Evolutionary conservation across 2,888 invertebrate genomes (phyloP).

Genomic region (Caenorhabditis drosophilae): DNA sequence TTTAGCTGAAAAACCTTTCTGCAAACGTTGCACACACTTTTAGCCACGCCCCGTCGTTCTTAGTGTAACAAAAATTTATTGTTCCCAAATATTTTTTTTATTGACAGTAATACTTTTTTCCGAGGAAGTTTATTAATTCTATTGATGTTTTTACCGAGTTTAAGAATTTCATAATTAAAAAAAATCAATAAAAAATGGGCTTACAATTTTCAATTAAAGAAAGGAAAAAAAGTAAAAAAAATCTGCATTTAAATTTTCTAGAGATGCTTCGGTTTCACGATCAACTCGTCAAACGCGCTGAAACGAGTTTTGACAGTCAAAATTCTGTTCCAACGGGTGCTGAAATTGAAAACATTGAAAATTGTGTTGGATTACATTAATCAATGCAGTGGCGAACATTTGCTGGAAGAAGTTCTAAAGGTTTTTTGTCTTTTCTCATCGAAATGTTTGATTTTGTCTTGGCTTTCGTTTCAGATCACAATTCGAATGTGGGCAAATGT

Average conservation of each 20-base stretch:
- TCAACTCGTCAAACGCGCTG: background rate
- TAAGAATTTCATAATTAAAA: too few species aligned
- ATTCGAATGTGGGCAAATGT: background rate
- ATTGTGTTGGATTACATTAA: conserved; percentile 1
- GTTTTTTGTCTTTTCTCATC: background rate
- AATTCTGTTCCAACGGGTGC: conserved; percentile 1
- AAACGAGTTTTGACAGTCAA: conserved; percentile 1
- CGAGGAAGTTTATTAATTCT: too few species aligned
- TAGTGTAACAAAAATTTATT: too few species aligned
- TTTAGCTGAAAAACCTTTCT: too few species aligned
- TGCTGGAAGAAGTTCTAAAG: background rate
- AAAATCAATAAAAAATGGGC: too few species aligned
- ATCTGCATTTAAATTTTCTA: background rate
- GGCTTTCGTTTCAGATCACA: background rate
- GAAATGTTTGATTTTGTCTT: background rate
- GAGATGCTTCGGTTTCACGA: background rate
- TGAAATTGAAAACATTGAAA: background rate
- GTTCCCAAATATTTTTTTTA: too few species aligned
- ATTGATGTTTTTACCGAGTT: too few species aligned
- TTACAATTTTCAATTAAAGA: too few species aligned
- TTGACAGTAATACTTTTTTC: too few species aligned
- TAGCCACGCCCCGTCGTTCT: too few species aligned
- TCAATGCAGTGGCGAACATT: background rate
- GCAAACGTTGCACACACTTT: too few species aligned
- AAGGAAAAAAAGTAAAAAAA: too few species aligned